Percentiles rank a stretch among this genome's conserved stretches.
These are phyloP conservation scores for Leptinotarsa lineolata DNA, from an alignment of 1,140 invertebrate species.

Conservation along the genomic window DNA sequence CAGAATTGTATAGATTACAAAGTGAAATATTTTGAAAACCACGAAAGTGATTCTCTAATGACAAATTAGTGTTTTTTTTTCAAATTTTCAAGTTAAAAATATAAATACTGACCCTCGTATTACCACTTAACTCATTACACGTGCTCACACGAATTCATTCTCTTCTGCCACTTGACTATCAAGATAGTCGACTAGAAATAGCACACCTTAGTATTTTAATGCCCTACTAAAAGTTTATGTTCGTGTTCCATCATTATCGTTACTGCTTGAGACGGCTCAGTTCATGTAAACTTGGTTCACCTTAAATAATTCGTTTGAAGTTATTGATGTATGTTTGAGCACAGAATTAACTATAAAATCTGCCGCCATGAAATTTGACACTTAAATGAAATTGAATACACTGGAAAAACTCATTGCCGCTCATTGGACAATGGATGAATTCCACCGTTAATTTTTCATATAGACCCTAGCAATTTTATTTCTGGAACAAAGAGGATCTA, in stretches of 20 bases:
- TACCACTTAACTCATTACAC: background rate
- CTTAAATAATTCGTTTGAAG: background rate
- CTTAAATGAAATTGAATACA: background rate
- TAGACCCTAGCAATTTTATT: too few relatives aligned
- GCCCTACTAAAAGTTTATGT: background rate
- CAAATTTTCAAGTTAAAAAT: too few relatives aligned
- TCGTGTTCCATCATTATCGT: background rate
- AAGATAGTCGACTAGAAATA: background rate
- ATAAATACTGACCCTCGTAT: too few relatives aligned
- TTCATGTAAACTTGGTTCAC: slow-evolving; percentile 8
- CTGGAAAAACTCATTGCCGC: too few relatives aligned
- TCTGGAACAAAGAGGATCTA: too few relatives aligned
- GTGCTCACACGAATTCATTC: background rate
- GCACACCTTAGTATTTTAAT: background rate
- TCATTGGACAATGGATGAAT: too few relatives aligned
- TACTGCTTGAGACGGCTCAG: background rate
- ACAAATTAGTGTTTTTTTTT: too few relatives aligned
- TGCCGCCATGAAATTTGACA: background rate
- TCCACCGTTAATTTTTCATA: too few relatives aligned
- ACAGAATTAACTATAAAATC: background rate
- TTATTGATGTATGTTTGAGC: background rate
- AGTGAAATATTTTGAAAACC: too few relatives aligned
- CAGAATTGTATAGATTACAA: too few relatives aligned
- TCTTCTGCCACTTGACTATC: background rate
- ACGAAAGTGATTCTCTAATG: too few relatives aligned